phyloP scores from a whole-genome alignment of 2,888 invertebrate genomes.

The Lysandra coridon region DNA sequence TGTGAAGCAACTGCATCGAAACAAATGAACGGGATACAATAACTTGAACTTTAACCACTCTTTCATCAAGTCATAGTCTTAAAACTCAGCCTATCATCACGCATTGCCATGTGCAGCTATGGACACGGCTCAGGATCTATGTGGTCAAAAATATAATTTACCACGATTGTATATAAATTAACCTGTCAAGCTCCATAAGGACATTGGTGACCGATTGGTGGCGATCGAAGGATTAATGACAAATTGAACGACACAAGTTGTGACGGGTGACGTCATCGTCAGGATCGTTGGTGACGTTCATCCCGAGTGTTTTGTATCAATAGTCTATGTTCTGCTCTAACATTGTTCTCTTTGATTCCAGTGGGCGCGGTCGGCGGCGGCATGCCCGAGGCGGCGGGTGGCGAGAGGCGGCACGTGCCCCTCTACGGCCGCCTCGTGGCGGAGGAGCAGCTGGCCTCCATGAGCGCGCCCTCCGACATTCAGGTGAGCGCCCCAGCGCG shows the following conservation, averaged over 20 bases:
- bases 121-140: too few relatives aligned
- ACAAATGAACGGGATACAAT: neutral
- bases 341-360: constrained; percentile 53
- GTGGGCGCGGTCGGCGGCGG: constrained; percentile 76
- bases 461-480: constrained; percentile 84
- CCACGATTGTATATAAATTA: too few relatives aligned
- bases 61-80: neutral
- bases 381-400: constrained; percentile 69
- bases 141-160: too few relatives aligned
- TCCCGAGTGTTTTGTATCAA: neutral
- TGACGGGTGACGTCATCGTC: too few relatives aligned
- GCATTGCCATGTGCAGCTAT: too few relatives aligned
- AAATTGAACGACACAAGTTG: too few relatives aligned
- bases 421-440: constrained; percentile 94
- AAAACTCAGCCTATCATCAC: too few relatives aligned
- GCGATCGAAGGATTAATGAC: too few relatives aligned
- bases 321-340: neutral
- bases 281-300: too few relatives aligned
- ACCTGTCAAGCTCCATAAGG: too few relatives aligned
- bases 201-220: too few relatives aligned
- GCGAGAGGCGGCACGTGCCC: constrained; percentile 86
- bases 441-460: constrained; percentile 89
- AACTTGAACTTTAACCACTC: neutral
- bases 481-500: constrained; percentile 78
- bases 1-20: neutral